Evolutionary conservation across 1,140 invertebrate species (phyloP), one percentile per base, ranked within the genome.

Genomic region (Drosophila seguyi): DNA sequence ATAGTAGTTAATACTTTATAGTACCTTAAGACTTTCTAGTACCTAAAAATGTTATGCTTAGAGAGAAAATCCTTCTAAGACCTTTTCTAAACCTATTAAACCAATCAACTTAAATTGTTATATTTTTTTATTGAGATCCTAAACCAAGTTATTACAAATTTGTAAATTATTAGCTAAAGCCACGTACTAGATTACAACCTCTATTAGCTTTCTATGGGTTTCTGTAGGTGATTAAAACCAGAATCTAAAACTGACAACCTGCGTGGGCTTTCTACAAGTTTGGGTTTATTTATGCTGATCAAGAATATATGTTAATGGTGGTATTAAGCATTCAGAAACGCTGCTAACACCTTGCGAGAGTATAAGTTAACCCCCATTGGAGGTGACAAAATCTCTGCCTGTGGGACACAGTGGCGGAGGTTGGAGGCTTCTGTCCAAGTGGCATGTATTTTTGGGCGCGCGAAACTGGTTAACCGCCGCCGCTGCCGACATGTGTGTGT

Each of bases 381-480:
- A 39, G 16, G 16, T 42, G 39, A 8, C n/a, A 10, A 42, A 50
- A 53, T 38, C 31, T 22, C 7, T 38, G 34, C 5, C 8, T 38
- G 8, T 25, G 34, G 50, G 31, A 55, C 34, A 55, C 52, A 25
- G 52, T 55, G 18, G 31, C 29, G 31, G 7, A 22, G 50, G 29
- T 4, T 22, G 45, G 45, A 27, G 27, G 5, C 25, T 27, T 5
- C 25, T 25, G 4, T 16, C 45, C 45, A n/a, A 48, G 45, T 1
- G 25, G 16, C 14, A 4, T 36, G 7, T 6, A 25, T 38, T 55
- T 38, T 55, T 38, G 52, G 52, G 52, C 52, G 52, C 52, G 52
- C 52, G 20, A 55, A 55, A 55, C 52, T 55, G 52, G 52, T 55
- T 55, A 55, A 55, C 52, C 20, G 34, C 18, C 29, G 48, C 11